phyloP scores from a whole-genome alignment of 2,113 vertebrate species.

The Clarias macrocephalus region DNA sequence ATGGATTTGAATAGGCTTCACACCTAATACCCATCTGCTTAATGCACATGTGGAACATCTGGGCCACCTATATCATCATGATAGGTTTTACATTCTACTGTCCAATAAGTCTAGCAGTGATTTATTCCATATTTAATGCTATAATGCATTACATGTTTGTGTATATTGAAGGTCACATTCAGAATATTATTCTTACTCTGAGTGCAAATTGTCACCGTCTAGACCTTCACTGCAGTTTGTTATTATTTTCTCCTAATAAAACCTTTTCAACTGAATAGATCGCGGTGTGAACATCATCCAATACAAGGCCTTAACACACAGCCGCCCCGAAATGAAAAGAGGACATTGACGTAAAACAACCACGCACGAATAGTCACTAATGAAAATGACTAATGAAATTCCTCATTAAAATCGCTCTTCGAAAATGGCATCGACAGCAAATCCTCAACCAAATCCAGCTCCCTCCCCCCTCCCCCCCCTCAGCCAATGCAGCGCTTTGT shows the following conservation, averaged over 20 bases:
- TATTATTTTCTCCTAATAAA: constrained; percentile 9
- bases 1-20: constrained; percentile 18
- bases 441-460: constrained; percentile 19
- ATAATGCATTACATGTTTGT: not conserved
- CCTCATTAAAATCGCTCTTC: constrained; percentile 25
- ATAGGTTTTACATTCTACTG: constrained; percentile 19
- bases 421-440: constrained; percentile 15
- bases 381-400: constrained; percentile 29
- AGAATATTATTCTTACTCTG: not conserved
- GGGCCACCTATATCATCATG: constrained; percentile 17
- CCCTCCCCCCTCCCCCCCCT: not conserved
- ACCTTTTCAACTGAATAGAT: constrained; percentile 19
- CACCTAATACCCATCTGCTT: constrained; percentile 12
- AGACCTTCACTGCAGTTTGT: not conserved
- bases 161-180: constrained; percentile 17
- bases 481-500: not conserved
- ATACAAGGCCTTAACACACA: constrained; percentile 7
- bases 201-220: not conserved
- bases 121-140: constrained; percentile 28
- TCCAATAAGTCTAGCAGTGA: constrained; percentile 2
- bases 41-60: constrained; percentile 31
- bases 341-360: constrained; percentile 30
- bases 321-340: constrained; percentile 3
- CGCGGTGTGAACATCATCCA: constrained; percentile 1
- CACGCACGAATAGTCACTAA: constrained; percentile 32